Evolutionary conservation across 1,140 invertebrate genomes (phyloP).

Genomic region (Ptiloglossa arizonensis): DNA sequence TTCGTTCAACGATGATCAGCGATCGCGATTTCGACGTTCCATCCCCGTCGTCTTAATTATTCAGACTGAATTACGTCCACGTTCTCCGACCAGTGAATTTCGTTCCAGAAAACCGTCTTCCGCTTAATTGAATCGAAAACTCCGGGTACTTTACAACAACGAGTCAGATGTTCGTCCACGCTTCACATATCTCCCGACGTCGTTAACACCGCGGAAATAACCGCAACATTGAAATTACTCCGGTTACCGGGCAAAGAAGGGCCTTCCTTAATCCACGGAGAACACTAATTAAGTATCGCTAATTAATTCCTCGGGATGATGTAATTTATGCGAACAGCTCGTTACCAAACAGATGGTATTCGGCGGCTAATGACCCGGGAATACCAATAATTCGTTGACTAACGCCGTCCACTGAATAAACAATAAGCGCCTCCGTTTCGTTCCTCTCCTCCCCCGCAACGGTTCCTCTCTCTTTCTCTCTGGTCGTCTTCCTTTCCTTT

Average conservation of each 20-base stretch:
- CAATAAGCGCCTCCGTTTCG: conserved; percentile 29
- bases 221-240: conserved; percentile 6
- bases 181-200: background rate
- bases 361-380: conserved; percentile 59
- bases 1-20: background rate
- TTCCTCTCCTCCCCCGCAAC: background rate
- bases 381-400: conserved; percentile 68
- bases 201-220: conserved; percentile 24
- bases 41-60: background rate
- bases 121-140: background rate
- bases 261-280: conserved; percentile 38
- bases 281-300: conserved; percentile 59
- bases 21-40: background rate
- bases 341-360: conserved; percentile 66
- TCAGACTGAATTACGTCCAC: background rate
- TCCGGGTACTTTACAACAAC: background rate
- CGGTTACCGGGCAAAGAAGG: conserved; percentile 18
- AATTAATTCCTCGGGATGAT: conserved; percentile 55
- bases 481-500: too few species aligned
- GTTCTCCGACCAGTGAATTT: too few species aligned
- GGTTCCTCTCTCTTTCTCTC: background rate
- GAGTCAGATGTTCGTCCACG: background rate
- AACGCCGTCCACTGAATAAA: conserved; percentile 62
- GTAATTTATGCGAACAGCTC: conserved; percentile 61
- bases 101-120: too few species aligned